Evolutionary conservation across 2,888 invertebrate genomes (phyloP), one percentile per base, ranked within the genome.

Genomic region (Caenorhabditis drosophilae): DNA sequence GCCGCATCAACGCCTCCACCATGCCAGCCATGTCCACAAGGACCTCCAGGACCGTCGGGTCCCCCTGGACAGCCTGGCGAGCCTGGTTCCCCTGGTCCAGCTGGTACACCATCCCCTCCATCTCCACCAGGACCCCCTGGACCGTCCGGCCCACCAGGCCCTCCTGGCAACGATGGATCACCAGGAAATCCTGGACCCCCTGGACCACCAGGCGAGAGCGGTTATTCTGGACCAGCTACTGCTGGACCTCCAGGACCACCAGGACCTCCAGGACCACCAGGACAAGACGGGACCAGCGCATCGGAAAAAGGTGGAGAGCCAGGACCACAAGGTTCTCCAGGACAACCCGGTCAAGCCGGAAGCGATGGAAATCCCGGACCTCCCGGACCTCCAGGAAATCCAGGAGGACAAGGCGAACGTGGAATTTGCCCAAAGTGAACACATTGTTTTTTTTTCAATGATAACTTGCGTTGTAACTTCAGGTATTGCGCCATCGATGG

Each of bases 21-120:
- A 23, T 60, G 60, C 23, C 44, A 54, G 18, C 60, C 53, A 18
- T 60, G 60, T n/a, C 72, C 69, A n/a, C 57, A 57, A 16, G 71
- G 70, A 20, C 70, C 73, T 7, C 67, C 63, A 38, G 73, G 75
- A 50, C 70, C 74, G 4, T 74, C 74, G 25, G 76, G 76, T 20
- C 60, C 40, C 26, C 41, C 40, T 42, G 51, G 51, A 49, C 41
- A 31, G 31, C 58, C 63, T 23, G 73, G 73, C 61, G 57, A 60
- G 23, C 44, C 64, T 26, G 74, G 75, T 41, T 36, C 56, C 9
- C 54, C 58, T 23, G 73, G 68, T 52, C 59, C 47, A 18, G 31
- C 57, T 20, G 73, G 73, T 40, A 34, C 55, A 18, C 63, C 69
- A 20, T 70, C 49, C 11, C 20, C 31, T 6, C 55, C 47, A 27